phyloP scores from a whole-genome alignment of 2,888 invertebrate species.

The Mamestra brassicae region DNA sequence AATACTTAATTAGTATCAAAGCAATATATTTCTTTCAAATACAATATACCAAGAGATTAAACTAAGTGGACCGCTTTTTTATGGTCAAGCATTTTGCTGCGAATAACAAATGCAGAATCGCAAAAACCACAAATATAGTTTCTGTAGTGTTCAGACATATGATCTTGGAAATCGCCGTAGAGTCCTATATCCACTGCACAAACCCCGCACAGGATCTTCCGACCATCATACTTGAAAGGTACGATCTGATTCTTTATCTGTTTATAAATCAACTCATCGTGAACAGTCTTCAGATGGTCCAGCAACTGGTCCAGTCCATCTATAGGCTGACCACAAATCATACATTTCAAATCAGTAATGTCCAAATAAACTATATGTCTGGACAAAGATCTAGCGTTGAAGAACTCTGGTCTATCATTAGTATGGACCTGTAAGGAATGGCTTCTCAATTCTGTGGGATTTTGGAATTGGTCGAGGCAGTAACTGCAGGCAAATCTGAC shows the following conservation, averaged over 20 bases:
- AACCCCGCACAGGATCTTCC: slow-evolving; percentile 69
- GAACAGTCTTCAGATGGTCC: slow-evolving; percentile 76
- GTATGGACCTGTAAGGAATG: slow-evolving; percentile 74
- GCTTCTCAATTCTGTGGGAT: slow-evolving; percentile 75
- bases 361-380: slow-evolving; percentile 80
- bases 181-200: slow-evolving; percentile 68
- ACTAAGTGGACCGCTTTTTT: slow-evolving; percentile 76
- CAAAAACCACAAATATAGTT: slow-evolving; percentile 84
- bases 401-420: slow-evolving; percentile 73
- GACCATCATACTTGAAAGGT: slow-evolving; percentile 71
- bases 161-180: slow-evolving; percentile 77
- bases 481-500: slow-evolving; percentile 79
- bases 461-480: slow-evolving; percentile 78
- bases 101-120: slow-evolving; percentile 74
- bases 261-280: slow-evolving; percentile 75
- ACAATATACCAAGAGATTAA: slow-evolving; percentile 30
- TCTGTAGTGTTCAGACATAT: slow-evolving; percentile 82
- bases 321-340: slow-evolving; percentile 71
- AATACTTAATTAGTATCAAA: background rate
- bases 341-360: slow-evolving; percentile 77
- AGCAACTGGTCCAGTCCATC: slow-evolving; percentile 74
- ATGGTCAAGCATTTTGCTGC: slow-evolving; percentile 75
- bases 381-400: slow-evolving; percentile 74
- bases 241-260: slow-evolving; percentile 82
- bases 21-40: background rate